A percentile compares a stretch with the other conserved stretches of the same genome.
These are phyloP conservation scores for Fragum fragum DNA, from an alignment of 2,888 invertebrate species.

Conservation along the genomic window DNA sequence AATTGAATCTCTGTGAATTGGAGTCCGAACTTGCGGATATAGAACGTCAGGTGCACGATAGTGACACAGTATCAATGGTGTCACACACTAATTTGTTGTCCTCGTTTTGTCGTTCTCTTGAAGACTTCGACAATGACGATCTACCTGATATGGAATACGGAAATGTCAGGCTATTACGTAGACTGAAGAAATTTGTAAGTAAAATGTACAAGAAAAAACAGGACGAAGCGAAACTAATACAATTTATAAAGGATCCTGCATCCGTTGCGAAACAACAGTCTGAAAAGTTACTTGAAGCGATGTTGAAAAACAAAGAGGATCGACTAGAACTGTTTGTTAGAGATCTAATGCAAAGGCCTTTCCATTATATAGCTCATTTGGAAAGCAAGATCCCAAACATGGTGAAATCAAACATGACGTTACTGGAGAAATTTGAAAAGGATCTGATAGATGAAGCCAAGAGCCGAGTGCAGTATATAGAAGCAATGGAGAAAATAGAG, in stretches of 20 bases:
- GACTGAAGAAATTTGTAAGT: constrained; percentile 37
- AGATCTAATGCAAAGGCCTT: constrained; percentile 62
- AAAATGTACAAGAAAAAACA: constrained; percentile 41
- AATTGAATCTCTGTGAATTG: constrained; percentile 67
- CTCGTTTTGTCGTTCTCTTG: constrained; percentile 45
- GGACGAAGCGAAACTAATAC: constrained; percentile 51
- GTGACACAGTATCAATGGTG: constrained; percentile 10
- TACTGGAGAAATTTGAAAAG: constrained; percentile 70
- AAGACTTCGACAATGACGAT: constrained; percentile 48
- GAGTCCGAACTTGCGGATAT: constrained; percentile 71
- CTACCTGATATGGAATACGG: constrained; percentile 35
- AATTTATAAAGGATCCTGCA: constrained; percentile 55
- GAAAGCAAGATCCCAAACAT: constrained; percentile 72
- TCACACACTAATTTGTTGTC: constrained; percentile 27
- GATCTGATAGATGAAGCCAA: constrained; percentile 64
- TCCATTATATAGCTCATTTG: constrained; percentile 55
- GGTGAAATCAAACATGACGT: constrained; percentile 70
- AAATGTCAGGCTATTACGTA: constrained; percentile 40
- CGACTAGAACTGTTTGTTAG: constrained; percentile 53
- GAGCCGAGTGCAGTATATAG: constrained; percentile 60
- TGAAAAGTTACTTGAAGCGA: constrained; percentile 54
- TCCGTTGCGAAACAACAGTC: constrained; percentile 53
- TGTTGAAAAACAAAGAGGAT: constrained; percentile 60
- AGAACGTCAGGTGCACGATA: constrained; percentile 55
- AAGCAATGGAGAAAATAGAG: constrained; percentile 69